Evolutionary conservation across 2,888 invertebrate genomes (phyloP), one percentile per base, ranked within the genome.

Genomic region (Drosophila histrio): DNA sequence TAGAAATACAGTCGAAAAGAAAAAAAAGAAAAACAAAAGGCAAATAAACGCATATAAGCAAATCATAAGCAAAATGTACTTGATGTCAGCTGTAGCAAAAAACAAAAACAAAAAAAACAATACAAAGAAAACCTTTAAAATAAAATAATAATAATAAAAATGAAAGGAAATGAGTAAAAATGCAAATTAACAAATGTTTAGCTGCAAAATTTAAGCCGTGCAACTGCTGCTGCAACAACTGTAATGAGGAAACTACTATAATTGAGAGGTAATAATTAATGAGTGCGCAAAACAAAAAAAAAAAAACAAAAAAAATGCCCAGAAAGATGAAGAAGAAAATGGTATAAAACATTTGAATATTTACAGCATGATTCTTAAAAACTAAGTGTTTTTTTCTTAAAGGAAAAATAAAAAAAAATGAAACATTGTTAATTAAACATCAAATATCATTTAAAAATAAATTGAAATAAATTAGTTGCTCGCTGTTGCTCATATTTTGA

Each of bases 351-450:
- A 77, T 72, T 63, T 69, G 59, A 82, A 84, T 73, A 79, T 70
- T 79, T 73, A 81, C 79, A 79, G 73, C 67, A 84, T 84, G 52
- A 78, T 77, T 85, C 79, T 82, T 85, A 82, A 79, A 70, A 82
- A 79, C 77, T 85, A 82, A 85, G 82, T 82, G 82, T 82, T 82
- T 81, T 81, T 82, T 82, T 85, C 85, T 85, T 74, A 72, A 82
- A 77, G 66, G 82, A 79, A 82, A 82, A 81, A 52, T 59, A 70
- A 77, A 59, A 56, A 38, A 72, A 79, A 80, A 65, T 60, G 70
- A 83, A 78, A 80, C 84, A 84, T 86, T 84, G 87, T 84, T 84
- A 86, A 81, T 83, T 86, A 80, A 75, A 81, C 84, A 80, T 86
- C 69, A 84, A 71, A 84, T 84, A 84, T 84, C 80, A 84, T 86